phyloP scores from a whole-genome alignment of 2,888 invertebrate species.

The Cosmopolites sordidus region DNA sequence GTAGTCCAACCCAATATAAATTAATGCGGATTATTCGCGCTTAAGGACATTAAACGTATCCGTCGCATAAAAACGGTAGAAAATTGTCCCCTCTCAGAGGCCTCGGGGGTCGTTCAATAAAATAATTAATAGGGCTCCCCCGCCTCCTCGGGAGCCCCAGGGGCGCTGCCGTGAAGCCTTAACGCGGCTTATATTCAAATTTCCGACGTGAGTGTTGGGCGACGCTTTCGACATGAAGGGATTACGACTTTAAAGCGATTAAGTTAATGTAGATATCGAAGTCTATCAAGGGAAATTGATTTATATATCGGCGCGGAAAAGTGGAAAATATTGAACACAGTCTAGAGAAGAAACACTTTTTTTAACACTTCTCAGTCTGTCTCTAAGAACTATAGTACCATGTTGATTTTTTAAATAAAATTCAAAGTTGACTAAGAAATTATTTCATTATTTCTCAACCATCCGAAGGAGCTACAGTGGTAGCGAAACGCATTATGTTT shows the following conservation, averaged over 20 bases:
- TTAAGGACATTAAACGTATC: too few species aligned
- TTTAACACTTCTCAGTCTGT: too few species aligned
- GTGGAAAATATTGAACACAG: neutral
- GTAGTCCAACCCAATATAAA: too few species aligned
- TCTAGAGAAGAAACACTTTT: too few species aligned
- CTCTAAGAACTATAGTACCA: too few species aligned
- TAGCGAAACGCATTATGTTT: too few species aligned
- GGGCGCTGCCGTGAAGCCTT: constrained; percentile 25
- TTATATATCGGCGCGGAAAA: constrained; percentile 20
- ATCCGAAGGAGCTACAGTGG: too few species aligned
- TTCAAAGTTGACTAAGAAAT: too few species aligned
- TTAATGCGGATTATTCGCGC: too few species aligned
- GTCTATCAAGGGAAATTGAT: constrained; percentile 27
- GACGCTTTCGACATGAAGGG: constrained; percentile 27
- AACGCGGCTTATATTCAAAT: constrained; percentile 41
- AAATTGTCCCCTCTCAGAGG: constrained; percentile 41
- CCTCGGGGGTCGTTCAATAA: constrained; percentile 42
- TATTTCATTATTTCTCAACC: too few species aligned
- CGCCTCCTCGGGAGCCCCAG: constrained; percentile 27
- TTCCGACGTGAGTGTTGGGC: constrained; percentile 35
- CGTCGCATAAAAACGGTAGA: constrained; percentile 21
- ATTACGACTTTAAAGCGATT: constrained; percentile 39
- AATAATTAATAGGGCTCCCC: constrained; percentile 47
- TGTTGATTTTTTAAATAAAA: too few species aligned
- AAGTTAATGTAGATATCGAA: constrained; percentile 33